phyloP scores from a whole-genome alignment of 2,797 vertebrate genomes.

The Amazonetta brasiliensis region DNA sequence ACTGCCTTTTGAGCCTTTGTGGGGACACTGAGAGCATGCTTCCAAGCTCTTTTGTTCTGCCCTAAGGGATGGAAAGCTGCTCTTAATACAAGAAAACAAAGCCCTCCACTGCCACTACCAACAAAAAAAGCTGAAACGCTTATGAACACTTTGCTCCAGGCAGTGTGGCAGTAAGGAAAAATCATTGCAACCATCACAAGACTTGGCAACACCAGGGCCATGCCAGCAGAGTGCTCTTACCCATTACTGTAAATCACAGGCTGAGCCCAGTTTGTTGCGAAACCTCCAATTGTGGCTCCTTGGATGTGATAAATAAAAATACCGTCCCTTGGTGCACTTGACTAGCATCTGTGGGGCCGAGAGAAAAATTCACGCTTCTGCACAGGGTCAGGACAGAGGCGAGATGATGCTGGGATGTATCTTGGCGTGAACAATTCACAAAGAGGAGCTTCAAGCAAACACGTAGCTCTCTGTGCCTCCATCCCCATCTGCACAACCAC shows the following conservation, averaged over 20 bases:
- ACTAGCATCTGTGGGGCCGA: background rate
- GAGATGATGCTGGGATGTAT: accelerated
- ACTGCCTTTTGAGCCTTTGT: constrained; percentile 46
- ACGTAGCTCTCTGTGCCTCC: background rate
- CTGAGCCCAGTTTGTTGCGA: constrained; percentile 33
- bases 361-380: constrained; percentile 6
- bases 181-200: constrained; percentile 64
- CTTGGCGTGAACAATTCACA: background rate
- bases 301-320: constrained; percentile 1
- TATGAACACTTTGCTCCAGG: constrained; percentile 62
- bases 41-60: constrained; percentile 65
- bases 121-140: background rate
- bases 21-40: constrained; percentile 54
- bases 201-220: constrained; percentile 55
- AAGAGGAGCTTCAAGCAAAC: background rate
- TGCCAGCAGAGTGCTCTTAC: constrained; percentile 40
- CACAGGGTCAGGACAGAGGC: background rate
- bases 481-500: background rate
- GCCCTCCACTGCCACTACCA: constrained; percentile 57
- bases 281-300: constrained; percentile 33
- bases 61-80: constrained; percentile 66
- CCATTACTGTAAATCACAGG: constrained; percentile 51
- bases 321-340: background rate
- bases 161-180: constrained; percentile 57
- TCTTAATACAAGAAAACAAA: constrained; percentile 73